These are phyloP conservation scores for Beroe forskalii DNA, from an alignment of 37 sponge, comb jelly and placozoan species.

Conservation along the genomic window DNA sequence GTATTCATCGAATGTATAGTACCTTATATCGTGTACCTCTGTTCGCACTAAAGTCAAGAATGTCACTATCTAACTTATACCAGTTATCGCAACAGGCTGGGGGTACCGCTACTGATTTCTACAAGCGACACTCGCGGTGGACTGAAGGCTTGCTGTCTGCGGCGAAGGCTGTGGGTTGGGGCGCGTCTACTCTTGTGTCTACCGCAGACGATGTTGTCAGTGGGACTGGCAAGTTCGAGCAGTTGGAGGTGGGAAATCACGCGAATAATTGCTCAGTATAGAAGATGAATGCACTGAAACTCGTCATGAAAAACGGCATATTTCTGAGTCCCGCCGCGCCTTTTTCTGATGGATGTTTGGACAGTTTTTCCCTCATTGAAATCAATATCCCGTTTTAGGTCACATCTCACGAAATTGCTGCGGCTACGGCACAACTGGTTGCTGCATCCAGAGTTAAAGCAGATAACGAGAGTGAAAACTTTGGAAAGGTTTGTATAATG, in stretches of 20 bases:
- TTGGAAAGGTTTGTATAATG: constrained; percentile 36
- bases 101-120: constrained; percentile 81
- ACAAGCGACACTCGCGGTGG: constrained; percentile 96
- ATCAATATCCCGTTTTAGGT: constrained; percentile 66
- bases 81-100: background rate
- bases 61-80: too few relatives aligned
- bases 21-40: too few relatives aligned
- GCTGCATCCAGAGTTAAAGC: constrained; percentile 98
- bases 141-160: constrained; percentile 97
- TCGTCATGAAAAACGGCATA: too few relatives aligned
- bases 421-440: constrained; percentile 97
- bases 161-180: constrained; percentile 95
- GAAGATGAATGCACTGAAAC: too few relatives aligned
- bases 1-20: too few relatives aligned
- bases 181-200: constrained; percentile 93
- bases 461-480: constrained; percentile 70
- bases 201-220: constrained; percentile 91
- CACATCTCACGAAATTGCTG: constrained; percentile 94
- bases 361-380: too few relatives aligned
- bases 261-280: too few relatives aligned
- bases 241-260: constrained; percentile 75
- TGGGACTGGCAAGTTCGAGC: constrained; percentile 90
- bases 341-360: too few relatives aligned
- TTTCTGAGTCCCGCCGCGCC: too few relatives aligned
- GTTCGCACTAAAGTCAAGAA: too few relatives aligned